A percentile compares a stretch with the other conserved stretches of the same genome.
phyloP scores from a whole-genome alignment of 1,140 invertebrate species.

The Drosophila pseudoobscura region DNA sequence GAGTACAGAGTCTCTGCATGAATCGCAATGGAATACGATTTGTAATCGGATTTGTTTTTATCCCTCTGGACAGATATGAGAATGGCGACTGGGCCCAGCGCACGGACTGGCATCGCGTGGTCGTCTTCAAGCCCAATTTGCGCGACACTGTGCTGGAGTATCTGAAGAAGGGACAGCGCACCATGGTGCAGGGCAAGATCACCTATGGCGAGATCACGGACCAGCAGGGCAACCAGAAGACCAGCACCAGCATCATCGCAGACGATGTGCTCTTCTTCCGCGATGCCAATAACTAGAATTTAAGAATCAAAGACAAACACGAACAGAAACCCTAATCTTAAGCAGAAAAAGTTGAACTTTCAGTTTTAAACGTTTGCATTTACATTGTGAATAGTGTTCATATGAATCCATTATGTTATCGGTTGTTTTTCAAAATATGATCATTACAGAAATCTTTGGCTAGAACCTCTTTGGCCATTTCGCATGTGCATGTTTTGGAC shows the following conservation, averaged over 20 bases:
- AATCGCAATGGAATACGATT: not conserved
- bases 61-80: constrained; percentile 84
- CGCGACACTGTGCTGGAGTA: constrained; percentile 91
- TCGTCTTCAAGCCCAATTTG: constrained; percentile 93
- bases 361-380: constrained; percentile 54
- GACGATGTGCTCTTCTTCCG: constrained; percentile 94
- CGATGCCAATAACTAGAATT: constrained; percentile 58
- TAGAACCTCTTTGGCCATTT: not conserved
- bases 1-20: constrained; percentile 26
- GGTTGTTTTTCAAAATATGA: not conserved
- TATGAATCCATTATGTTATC: constrained; percentile 21
- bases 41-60: no score
- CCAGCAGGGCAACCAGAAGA: constrained; percentile 88
- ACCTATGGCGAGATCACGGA: constrained; percentile 94
- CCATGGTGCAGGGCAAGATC: constrained; percentile 92
- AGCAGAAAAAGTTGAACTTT: constrained; percentile 68
- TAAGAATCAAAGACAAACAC: not conserved
- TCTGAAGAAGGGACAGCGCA: constrained; percentile 93
- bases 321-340: constrained; percentile 38
- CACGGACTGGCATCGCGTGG: constrained; percentile 95
- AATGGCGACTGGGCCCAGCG: constrained; percentile 91
- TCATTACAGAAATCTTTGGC: not conserved
- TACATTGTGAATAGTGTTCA: constrained; percentile 38
- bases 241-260: constrained; percentile 91
- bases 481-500: constrained; percentile 1